Percentiles rank a stretch among this genome's conserved stretches.
phyloP scores from a whole-genome alignment of 1,140 invertebrate genomes.

The Elysia chlorotica region DNA sequence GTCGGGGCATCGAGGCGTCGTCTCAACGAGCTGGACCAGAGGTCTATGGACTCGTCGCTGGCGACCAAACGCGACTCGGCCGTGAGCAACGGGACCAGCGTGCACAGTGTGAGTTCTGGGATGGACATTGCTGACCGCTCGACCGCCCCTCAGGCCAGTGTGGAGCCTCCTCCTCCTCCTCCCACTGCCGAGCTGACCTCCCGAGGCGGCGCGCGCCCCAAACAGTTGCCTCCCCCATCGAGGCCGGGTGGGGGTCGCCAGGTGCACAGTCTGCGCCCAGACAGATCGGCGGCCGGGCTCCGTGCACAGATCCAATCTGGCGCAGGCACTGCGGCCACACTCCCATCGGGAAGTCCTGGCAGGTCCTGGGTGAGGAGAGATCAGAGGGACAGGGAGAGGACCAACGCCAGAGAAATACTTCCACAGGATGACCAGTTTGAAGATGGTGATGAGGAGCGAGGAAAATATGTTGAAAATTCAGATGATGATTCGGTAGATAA shows the following conservation, averaged over 20 bases:
- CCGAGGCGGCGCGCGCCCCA: not conserved
- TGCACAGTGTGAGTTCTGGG: slow-evolving; percentile 8
- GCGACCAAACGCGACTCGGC: slow-evolving; percentile 9
- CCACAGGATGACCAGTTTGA: not conserved
- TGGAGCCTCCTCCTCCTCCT: not conserved
- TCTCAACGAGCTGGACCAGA: slow-evolving; percentile 30
- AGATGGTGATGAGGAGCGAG: not conserved
- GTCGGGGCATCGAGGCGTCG: slow-evolving; percentile 27
- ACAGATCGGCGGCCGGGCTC: not conserved
- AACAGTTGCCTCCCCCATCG: not conserved
- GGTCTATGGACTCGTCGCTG: slow-evolving; percentile 36
- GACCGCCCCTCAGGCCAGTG: too few species aligned
- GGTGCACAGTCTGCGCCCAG: slow-evolving; percentile 4
- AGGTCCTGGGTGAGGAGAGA: not conserved
- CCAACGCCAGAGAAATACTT: not conserved
- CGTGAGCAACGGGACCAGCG: slow-evolving; percentile 21
- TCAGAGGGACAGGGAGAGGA: not conserved
- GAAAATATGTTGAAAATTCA: not conserved
- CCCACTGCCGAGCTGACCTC: too few species aligned
- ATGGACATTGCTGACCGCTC: not conserved
- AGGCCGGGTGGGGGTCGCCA: not conserved
- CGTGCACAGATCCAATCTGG: not conserved
- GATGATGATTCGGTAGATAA: slow-evolving; percentile 7
- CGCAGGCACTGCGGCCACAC: not conserved
- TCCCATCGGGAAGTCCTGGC: not conserved